Evolutionary conservation across 2,888 invertebrate genomes (phyloP).

Genomic region (Drosophila mimica): DNA sequence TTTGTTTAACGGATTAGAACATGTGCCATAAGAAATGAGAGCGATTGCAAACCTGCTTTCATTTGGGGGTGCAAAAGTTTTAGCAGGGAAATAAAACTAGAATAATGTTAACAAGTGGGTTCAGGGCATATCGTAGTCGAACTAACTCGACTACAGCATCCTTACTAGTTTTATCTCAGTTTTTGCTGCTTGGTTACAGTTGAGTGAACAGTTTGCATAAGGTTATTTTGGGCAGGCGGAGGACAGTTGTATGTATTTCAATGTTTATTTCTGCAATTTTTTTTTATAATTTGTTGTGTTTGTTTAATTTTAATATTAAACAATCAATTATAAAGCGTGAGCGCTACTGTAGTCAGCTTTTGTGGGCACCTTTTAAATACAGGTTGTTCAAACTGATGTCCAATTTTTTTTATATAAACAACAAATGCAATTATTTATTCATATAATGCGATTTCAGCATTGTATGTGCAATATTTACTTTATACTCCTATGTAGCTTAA

Average conservation of each 20-base stretch:
- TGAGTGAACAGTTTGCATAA: slow-evolving; percentile 56
- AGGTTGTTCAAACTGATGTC: slow-evolving; percentile 7
- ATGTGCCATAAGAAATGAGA: neutral
- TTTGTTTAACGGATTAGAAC: neutral
- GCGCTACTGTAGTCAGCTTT: slow-evolving; percentile 2
- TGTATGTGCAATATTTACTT: slow-evolving; percentile 35
- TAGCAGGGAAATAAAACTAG: neutral
- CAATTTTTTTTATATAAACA: neutral
- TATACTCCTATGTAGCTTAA: slow-evolving; percentile 17
- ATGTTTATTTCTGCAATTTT: slow-evolving; percentile 58
- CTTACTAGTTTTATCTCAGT: slow-evolving; percentile 53
- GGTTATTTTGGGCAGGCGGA: slow-evolving; percentile 8
- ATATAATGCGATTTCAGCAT: slow-evolving; percentile 35
- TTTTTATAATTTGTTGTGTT: slow-evolving; percentile 64
- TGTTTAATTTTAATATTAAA: slow-evolving; percentile 66
- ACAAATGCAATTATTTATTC: slow-evolving; percentile 46
- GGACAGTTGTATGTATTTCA: slow-evolving; percentile 34
- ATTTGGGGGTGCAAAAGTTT: neutral
- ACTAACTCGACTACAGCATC: neutral
- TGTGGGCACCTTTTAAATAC: slow-evolving; percentile 1
- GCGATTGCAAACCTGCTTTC: neutral
- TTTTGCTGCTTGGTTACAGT: slow-evolving; percentile 57
- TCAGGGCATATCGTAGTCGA: neutral
- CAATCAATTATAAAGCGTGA: slow-evolving; percentile 58
- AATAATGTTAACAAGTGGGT: neutral